A percentile compares a stretch with the other conserved stretches of the same genome.
These are phyloP conservation scores for Stichodactyla mertensii DNA, from an alignment of 64 coral and sea anemone species.

Conservation along the genomic window DNA sequence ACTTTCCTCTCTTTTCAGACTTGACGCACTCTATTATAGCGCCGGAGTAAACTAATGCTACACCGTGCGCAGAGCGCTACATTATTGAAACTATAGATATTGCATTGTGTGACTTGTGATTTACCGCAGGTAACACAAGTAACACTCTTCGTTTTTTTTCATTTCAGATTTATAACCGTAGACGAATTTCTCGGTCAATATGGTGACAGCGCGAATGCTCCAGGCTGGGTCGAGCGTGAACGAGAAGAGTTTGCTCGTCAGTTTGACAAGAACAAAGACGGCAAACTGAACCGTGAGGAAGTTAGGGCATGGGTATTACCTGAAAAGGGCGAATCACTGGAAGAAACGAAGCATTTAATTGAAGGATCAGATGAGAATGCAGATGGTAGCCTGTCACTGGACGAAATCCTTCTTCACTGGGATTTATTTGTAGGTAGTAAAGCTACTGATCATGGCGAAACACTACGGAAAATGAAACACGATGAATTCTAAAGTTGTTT, in stretches of 20 bases:
- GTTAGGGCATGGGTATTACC: constrained; percentile 89
- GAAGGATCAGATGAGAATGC: constrained; percentile 93
- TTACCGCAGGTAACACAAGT: not conserved
- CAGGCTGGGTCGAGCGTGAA: constrained; percentile 83
- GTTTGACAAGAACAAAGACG: constrained; percentile 86
- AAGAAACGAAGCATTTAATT: constrained; percentile 86
- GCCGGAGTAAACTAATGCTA: not conserved
- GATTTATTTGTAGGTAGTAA: constrained; percentile 94
- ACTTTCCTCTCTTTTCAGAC: not conserved
- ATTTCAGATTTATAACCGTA: constrained; percentile 68
- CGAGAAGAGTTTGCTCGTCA: constrained; percentile 61
- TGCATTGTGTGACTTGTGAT: not conserved
- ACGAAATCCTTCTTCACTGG: constrained; percentile 93
- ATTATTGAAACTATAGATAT: no score
- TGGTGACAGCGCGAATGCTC: constrained; percentile 53
- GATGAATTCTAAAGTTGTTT: constrained; percentile 52
- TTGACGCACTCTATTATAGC: not conserved
- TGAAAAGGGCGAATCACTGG: constrained; percentile 62
- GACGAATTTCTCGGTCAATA: constrained; percentile 94
- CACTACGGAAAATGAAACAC: constrained; percentile 80
- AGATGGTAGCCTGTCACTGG: constrained; percentile 71
- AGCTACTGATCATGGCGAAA: constrained; percentile 94
- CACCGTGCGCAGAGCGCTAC: no score
- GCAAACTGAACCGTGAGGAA: constrained; percentile 83
- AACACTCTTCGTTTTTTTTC: not conserved